These are phyloP conservation scores for Anastrepha ludens DNA, from an alignment of 1,140 invertebrate species.

Conservation along the genomic window DNA sequence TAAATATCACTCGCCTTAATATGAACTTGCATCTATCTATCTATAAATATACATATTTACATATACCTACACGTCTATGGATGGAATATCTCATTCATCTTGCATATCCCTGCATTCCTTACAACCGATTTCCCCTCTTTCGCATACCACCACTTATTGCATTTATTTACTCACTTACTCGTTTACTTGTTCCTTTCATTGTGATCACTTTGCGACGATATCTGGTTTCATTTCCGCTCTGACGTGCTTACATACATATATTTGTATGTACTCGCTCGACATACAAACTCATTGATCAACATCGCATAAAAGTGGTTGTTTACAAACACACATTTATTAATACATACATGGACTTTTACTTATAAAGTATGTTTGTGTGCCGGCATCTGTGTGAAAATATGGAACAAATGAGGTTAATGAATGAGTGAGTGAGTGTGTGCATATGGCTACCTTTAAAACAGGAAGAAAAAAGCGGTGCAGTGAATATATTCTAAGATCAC, in stretches of 20 bases:
- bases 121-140: not conserved
- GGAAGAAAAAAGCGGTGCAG: not conserved
- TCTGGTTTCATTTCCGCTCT: slow-evolving; percentile 73
- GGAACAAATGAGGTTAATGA: slow-evolving; percentile 15
- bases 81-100: slow-evolving; percentile 2
- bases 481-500: not conserved
- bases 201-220: slow-evolving; percentile 56
- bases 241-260: slow-evolving; percentile 35
- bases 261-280: not conserved
- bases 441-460: slow-evolving; percentile 13
- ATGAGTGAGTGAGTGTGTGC: not conserved
- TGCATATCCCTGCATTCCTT: slow-evolving; percentile 6
- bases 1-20: not conserved
- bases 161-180: slow-evolving; percentile 40
- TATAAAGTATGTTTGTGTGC: not conserved
- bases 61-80: not conserved
- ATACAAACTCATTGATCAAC: slow-evolving; percentile 23
- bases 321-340: not conserved
- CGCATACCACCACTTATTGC: not conserved
- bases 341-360: no score
- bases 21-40: not conserved
- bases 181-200: slow-evolving; percentile 50
- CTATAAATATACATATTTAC: not conserved
- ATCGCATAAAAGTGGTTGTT: slow-evolving; percentile 45
- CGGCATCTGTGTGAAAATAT: not conserved